Percentiles rank a stretch among this genome's conserved stretches.
Evolutionary conservation across 1,140 invertebrate species (phyloP).

Genomic region (Drosophila saltans): DNA sequence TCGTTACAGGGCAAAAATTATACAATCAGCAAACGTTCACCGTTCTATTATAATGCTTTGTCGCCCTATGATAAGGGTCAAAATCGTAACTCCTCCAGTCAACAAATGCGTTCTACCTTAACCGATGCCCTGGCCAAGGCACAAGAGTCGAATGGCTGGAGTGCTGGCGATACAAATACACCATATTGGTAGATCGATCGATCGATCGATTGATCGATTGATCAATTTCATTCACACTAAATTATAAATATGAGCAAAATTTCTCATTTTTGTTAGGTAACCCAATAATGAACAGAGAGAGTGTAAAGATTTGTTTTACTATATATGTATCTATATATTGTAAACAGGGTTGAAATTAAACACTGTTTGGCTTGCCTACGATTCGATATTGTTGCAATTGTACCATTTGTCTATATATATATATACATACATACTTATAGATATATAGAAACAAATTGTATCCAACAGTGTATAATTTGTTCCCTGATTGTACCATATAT

Average conservation of each 20-base stretch:
- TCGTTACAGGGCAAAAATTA: slow-evolving; percentile 74
- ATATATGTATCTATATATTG: slow-evolving; percentile 45
- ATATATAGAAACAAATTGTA: neutral
- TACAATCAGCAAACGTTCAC: slow-evolving; percentile 78
- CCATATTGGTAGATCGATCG: slow-evolving; percentile 76
- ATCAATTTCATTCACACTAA: too few species aligned
- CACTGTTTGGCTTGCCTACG: too few species aligned
- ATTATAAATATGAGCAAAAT: slow-evolving; percentile 7
- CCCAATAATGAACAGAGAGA: slow-evolving; percentile 39
- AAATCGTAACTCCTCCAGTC: slow-evolving; percentile 59
- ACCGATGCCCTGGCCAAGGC: slow-evolving; percentile 74
- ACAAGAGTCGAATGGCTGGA: slow-evolving; percentile 52
- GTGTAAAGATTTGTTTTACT: slow-evolving; percentile 50
- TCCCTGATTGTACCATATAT: slow-evolving; percentile 40
- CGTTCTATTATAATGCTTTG: slow-evolving; percentile 81
- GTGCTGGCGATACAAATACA: slow-evolving; percentile 57
- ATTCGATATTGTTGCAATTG: too few species aligned
- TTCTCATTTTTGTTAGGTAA: slow-evolving; percentile 47
- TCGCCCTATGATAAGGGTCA: slow-evolving; percentile 78
- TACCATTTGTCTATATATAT: too few species aligned
- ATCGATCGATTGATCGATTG: too few species aligned
- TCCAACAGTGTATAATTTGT: neutral
- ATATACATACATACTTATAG: neutral
- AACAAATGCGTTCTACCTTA: slow-evolving; percentile 70
- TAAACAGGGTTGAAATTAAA: slow-evolving; percentile 12